Base-by-base conservation (phyloP, 1,140 invertebrate genomes). In the Melanaphis sacchari region DNA sequence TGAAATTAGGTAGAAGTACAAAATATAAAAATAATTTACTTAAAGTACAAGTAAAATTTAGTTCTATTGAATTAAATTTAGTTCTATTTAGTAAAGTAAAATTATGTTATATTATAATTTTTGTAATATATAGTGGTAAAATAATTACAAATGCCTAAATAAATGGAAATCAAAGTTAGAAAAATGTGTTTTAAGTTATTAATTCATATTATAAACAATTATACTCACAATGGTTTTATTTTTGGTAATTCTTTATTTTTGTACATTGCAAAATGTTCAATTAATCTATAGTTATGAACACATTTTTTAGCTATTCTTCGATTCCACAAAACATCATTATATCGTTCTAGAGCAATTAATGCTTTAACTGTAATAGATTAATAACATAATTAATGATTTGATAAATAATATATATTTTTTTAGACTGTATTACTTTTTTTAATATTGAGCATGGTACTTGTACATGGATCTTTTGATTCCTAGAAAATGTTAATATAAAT, bases 181-280 rank as follows among this genome's bases (percentile, higher is more conserved):
- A 66, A 66, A 66, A 31, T n/a, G 4, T 76, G 59, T 76, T 76
- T n/a, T 66, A 66, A 11, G 31, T 15, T 66, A 31, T n/a, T 36
- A 5, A n/a, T 76, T n/a, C 0, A 76, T n/a, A 26, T n/a, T 88
- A 41, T 46, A 31, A n/a, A 88, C 1, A 11, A 87, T 46, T 24
- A n/a, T 46, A 46, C 88, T 90, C 8, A 90, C 88, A 90, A 90
- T n/a, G n/a, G 88, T 90, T 90, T 90, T 49, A 90, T 90, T 90
- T 90, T 90, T 49, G 88, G 88, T 22, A 90, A 49, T 36, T 49
- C 43, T 38, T 52, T 46, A 38, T 90, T 46, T 52, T 90, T 90
- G 22, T 54, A 90, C 46, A 90, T 36, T 40, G 46, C n/a, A 54
- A 90, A 90, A 36, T 90, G 88, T 52, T 90, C 88, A 24, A 90